Evolutionary conservation across 2,797 vertebrate species (phyloP).

Genomic region (Parambassis ranga): DNA sequence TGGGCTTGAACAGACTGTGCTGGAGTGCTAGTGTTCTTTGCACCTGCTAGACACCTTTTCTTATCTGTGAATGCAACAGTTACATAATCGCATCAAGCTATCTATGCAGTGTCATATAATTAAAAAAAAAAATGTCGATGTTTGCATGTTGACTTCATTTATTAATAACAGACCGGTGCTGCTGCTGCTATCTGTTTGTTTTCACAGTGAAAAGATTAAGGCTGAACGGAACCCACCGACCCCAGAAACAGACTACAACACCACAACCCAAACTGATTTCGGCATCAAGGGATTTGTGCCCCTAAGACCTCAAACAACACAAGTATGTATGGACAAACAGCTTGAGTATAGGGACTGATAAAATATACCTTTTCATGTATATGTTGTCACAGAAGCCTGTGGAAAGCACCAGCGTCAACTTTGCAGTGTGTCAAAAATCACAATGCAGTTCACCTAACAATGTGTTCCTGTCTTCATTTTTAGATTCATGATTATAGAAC

Average conservation of each 20-base stretch:
- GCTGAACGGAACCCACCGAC: constrained; percentile 38
- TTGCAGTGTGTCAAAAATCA: not conserved
- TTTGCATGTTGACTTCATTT: too few species aligned
- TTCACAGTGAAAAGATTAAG: constrained; percentile 66
- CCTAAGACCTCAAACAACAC: constrained; percentile 24
- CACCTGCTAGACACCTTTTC: not conserved
- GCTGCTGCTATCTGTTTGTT: not conserved
- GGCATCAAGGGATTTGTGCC: constrained; percentile 64
- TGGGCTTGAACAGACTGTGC: constrained; percentile 9
- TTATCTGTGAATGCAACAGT: not conserved
- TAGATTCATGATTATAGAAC: constrained; percentile 72
- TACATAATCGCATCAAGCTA: not conserved
- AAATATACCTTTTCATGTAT: too few species aligned
- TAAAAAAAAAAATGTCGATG: not conserved
- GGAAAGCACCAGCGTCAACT: not conserved
- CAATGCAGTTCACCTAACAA: not conserved
- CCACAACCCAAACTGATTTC: constrained; percentile 73
- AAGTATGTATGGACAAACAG: constrained; percentile 30
- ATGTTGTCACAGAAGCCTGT: too few species aligned
- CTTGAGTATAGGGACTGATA: not conserved
- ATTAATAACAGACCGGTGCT: not conserved
- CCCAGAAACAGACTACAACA: constrained; percentile 48
- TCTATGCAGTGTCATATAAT: too few species aligned
- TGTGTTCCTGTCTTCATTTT: constrained; percentile 3
- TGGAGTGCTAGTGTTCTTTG: not conserved